phyloP scores from a whole-genome alignment of 2,797 vertebrate species.

The Xiphophorus birchmanni region DNA sequence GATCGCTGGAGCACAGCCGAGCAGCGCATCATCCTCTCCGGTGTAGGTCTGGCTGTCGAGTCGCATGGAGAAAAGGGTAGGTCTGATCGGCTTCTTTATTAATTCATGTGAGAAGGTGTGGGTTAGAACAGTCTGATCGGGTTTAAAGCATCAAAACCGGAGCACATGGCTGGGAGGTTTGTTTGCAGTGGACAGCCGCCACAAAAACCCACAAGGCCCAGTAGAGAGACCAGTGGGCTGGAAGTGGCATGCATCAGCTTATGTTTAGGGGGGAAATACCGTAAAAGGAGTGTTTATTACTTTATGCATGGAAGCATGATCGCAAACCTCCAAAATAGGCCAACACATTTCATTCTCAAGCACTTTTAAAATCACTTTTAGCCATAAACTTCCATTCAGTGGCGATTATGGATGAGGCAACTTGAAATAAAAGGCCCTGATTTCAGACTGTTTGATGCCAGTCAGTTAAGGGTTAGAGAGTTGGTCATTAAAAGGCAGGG shows the following conservation, averaged over 20 bases:
- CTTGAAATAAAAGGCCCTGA: background rate
- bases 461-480: slow-evolving; percentile 50
- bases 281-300: background rate
- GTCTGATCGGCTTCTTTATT: slow-evolving; percentile 45
- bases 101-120: background rate
- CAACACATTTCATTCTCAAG: background rate
- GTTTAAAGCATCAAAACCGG: slow-evolving; percentile 16
- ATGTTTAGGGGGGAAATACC: slow-evolving; percentile 7
- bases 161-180: slow-evolving; percentile 42
- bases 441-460: slow-evolving; percentile 33
- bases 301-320: background rate
- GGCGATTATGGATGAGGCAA: background rate
- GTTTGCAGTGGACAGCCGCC: slow-evolving; percentile 24
- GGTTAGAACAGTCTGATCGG: background rate
- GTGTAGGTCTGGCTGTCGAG: slow-evolving; percentile 77
- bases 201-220: slow-evolving; percentile 55
- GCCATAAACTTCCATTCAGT: slow-evolving; percentile 2
- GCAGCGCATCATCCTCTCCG: slow-evolving; percentile 75
- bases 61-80: slow-evolving; percentile 87
- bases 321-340: background rate
- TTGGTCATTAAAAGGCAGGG: slow-evolving; percentile 61
- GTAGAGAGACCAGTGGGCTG: slow-evolving; percentile 33
- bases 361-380: slow-evolving; percentile 7
- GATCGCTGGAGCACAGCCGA: slow-evolving; percentile 68
- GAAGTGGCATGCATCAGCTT: slow-evolving; percentile 17